Percentiles rank a stretch among this genome's conserved stretches.
Evolutionary conservation across 35 echinoderm and acorn worm genomes (phyloP).

Genomic region (Ophioderma brevispina): DNA sequence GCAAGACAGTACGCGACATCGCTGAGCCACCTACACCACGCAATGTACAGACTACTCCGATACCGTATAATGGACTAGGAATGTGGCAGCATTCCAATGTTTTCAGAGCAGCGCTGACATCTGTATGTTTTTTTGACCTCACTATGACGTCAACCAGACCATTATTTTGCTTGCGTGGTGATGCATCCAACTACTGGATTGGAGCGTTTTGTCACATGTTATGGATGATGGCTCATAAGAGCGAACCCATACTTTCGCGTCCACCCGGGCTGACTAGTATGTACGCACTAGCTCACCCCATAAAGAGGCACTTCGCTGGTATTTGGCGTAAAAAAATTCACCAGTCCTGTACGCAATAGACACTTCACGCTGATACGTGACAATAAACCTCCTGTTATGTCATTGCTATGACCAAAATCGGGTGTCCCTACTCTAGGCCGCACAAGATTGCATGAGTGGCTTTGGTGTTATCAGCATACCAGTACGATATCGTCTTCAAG

Average conservation of each 20-base stretch:
- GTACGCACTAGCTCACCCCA: constrained; percentile 73
- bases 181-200: constrained; percentile 48
- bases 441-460: constrained; percentile 76
- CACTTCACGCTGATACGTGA: constrained; percentile 42
- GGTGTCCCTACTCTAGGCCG: constrained; percentile 64
- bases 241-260: constrained; percentile 53
- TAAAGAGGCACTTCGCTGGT: constrained; percentile 51
- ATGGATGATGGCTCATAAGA: constrained; percentile 49
- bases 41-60: constrained; percentile 56
- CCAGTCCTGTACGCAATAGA: neutral
- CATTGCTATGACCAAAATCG: constrained; percentile 55
- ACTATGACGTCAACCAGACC: constrained; percentile 59
- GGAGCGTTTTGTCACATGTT: constrained; percentile 55
- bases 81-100: constrained; percentile 34
- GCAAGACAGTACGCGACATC: constrained; percentile 49
- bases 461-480: constrained; percentile 65
- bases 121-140: constrained; percentile 33
- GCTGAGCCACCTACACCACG: constrained; percentile 41
- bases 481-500: constrained; percentile 65
- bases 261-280: constrained; percentile 43
- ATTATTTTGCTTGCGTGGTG: constrained; percentile 56
- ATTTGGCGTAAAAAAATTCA: constrained; percentile 38
- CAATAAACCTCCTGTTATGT: constrained; percentile 55
- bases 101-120: constrained; percentile 25
- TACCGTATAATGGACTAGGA: constrained; percentile 55